phyloP scores from a whole-genome alignment of 1,140 invertebrate species.

The Nylanderia fulva region DNA sequence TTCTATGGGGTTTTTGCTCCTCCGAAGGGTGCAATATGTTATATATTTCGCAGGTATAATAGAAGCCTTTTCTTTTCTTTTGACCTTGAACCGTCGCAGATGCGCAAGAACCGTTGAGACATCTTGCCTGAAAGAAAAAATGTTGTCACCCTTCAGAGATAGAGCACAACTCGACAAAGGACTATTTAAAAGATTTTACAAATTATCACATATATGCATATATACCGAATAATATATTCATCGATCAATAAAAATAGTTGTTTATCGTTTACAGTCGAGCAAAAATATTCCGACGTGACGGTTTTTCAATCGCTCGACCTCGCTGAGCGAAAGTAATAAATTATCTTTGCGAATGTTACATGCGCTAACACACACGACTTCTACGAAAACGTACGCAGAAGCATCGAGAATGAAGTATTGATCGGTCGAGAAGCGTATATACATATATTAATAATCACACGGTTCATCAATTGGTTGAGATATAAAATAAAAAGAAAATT shows the following conservation, averaged over 20 bases:
- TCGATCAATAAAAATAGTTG: background rate
- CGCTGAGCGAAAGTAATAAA: conserved; percentile 1
- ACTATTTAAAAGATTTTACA: too few species aligned
- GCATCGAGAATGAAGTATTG: conserved; percentile 20
- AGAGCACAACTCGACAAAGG: background rate
- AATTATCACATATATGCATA: too few species aligned
- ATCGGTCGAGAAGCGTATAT: background rate
- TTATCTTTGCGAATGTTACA: conserved; percentile 14
- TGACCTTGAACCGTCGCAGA: conserved; percentile 44
- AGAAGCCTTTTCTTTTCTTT: conserved; percentile 10
- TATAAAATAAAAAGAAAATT: background rate
- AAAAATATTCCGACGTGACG: background rate
- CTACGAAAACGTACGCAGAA: conserved; percentile 12
- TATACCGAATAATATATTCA: background rate
- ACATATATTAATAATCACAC: background rate
- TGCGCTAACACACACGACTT: conserved; percentile 22
- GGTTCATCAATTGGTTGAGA: background rate
- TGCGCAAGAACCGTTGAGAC: conserved; percentile 63
- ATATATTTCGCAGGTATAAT: conserved; percentile 30
- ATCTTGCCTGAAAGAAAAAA: background rate
- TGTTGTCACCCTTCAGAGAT: background rate
- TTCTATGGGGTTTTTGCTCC: conserved; percentile 3
- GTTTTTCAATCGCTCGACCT: background rate
- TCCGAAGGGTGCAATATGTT: conserved; percentile 22
- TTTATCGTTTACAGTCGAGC: conserved; percentile 4